Evolutionary conservation across 2,888 invertebrate genomes (phyloP).

Genomic region (Prenolepis imparis): DNA sequence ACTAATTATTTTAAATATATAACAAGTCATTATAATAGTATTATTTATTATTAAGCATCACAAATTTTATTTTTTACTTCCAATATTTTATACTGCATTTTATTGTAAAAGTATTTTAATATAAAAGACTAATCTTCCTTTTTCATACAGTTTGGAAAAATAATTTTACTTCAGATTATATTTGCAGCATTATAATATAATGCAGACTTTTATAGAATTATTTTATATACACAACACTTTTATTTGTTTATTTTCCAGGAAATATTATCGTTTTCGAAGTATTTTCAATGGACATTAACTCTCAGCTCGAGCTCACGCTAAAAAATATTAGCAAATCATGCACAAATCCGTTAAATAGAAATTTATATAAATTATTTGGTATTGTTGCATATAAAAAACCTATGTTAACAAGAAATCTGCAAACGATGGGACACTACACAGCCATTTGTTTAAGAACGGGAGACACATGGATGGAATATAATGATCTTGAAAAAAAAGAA

Average conservation of each 20-base stretch:
- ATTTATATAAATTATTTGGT: neutral
- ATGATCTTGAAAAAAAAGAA: neutral
- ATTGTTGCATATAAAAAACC: neutral
- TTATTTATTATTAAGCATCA: too few species aligned
- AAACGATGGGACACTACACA: neutral
- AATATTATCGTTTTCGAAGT: conserved; percentile 3
- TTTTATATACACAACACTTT: too few species aligned
- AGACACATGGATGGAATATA: conserved; percentile 1
- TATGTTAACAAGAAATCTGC: neutral
- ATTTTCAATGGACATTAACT: neutral
- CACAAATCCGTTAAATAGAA: conserved; percentile 4
- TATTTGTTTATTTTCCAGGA: neutral
- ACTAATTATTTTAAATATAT: neutral
- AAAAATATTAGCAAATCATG: neutral
- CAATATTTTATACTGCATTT: too few species aligned
- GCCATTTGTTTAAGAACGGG: neutral
- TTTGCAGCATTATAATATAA: too few species aligned
- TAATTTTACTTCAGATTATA: too few species aligned
- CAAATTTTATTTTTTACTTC: too few species aligned
- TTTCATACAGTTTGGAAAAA: too few species aligned
- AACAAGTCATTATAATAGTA: neutral
- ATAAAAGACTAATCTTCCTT: too few species aligned
- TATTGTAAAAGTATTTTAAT: too few species aligned
- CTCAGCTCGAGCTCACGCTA: too few species aligned
- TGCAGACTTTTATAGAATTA: too few species aligned